Evolutionary conservation across 2,113 vertebrate species (phyloP).

Genomic region (Salvelinus namaycush): DNA sequence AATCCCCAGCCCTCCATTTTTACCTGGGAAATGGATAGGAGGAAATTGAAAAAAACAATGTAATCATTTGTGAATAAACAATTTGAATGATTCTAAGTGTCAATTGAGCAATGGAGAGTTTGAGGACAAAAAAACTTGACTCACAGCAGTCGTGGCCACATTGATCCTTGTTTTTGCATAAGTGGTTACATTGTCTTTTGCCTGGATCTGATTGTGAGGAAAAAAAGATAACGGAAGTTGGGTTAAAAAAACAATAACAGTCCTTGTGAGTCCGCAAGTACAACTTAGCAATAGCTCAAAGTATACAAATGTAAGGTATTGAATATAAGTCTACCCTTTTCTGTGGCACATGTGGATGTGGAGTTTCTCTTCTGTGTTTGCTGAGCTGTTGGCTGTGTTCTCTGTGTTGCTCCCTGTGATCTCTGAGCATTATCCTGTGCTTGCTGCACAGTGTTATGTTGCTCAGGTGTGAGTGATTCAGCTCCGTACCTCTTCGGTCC

Average conservation of each 20-base stretch:
- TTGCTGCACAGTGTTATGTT: conserved; percentile 2
- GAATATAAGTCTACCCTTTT: conserved; percentile 32
- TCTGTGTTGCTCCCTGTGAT: conserved; percentile 10
- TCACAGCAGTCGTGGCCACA: conserved; percentile 97
- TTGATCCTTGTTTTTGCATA: conserved; percentile 90
- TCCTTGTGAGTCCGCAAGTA: too few species aligned
- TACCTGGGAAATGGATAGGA: conserved; percentile 73
- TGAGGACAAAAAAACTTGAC: conserved; percentile 56
- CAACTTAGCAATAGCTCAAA: too few species aligned
- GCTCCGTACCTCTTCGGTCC: conserved; percentile 58
- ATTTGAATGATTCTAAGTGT: too few species aligned
- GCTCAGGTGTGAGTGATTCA: conserved; percentile 47
- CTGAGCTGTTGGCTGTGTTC: background rate
- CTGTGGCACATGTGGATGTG: conserved; percentile 1
- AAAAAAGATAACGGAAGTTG: background rate
- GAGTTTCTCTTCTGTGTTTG: conserved; percentile 24
- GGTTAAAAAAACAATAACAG: too few species aligned
- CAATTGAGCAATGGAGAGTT: background rate
- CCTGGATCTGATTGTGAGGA: conserved; percentile 57
- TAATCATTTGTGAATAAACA: too few species aligned
- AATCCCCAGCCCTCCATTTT: conserved; percentile 80
- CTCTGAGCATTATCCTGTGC: background rate
- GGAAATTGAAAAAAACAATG: background rate
- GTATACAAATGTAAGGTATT: background rate
- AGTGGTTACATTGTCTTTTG: conserved; percentile 89